Evolutionary conservation across 64 coral and sea anemone species (phyloP).

Genomic region (Porites australiensis): DNA sequence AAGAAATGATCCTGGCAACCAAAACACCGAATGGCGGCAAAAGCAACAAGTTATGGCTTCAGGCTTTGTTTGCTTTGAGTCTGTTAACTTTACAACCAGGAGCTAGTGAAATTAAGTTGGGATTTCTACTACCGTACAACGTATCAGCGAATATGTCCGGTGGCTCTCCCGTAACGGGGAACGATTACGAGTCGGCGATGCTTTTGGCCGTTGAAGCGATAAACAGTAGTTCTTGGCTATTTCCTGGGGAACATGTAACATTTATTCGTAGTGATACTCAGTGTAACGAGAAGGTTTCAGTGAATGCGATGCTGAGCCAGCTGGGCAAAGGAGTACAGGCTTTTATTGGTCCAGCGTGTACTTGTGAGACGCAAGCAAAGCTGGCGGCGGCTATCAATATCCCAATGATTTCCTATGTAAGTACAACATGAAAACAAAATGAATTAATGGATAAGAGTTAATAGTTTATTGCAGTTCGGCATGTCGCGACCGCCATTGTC

Average conservation of each 20-base stretch:
- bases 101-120: constrained; percentile 1
- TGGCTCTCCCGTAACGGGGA: neutral
- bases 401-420: constrained; percentile 71
- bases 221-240: constrained; percentile 6
- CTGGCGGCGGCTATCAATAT: constrained; percentile 39
- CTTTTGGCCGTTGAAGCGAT: constrained; percentile 20
- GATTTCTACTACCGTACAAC: constrained; percentile 55
- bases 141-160: neutral
- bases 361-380: constrained; percentile 42
- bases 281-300: neutral
- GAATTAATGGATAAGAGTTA: constrained; percentile 3
- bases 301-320: constrained; percentile 30
- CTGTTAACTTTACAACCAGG: constrained; percentile 11
- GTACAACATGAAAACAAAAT: constrained; percentile 12
- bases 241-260: constrained; percentile 11
- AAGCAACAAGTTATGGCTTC: constrained; percentile 28
- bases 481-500: no score
- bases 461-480: neutral
- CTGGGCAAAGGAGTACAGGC: constrained; percentile 38
- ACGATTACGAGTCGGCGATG: constrained; percentile 17
- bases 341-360: constrained; percentile 58
- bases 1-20: constrained; percentile 10
- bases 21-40: neutral
- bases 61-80: constrained; percentile 37
- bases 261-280: constrained; percentile 11